Percentiles rank a stretch among this genome's conserved stretches.
Conservation (phyloP, 2,888 invertebrate genomes). For the Graphium colonna region DNA sequence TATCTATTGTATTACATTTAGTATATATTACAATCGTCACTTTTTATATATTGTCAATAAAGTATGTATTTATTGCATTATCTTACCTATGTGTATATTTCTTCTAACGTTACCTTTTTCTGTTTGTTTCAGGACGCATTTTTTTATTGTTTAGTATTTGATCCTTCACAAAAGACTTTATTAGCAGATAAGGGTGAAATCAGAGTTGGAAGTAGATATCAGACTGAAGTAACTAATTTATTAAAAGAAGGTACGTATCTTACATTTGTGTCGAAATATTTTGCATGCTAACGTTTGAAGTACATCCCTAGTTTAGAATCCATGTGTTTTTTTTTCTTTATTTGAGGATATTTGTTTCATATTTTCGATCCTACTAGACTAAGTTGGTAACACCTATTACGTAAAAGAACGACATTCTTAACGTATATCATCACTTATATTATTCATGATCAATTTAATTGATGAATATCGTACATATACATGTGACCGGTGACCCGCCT, state of each 20-base stretch:
- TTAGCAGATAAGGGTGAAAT: constrained; percentile 99
- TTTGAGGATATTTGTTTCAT: background rate
- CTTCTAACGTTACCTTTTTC: constrained; percentile 32
- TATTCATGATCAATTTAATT: too few species aligned
- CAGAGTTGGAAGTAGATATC: constrained; percentile 95
- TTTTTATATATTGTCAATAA: too few species aligned
- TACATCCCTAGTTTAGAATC: constrained; percentile 11
- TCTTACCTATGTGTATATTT: background rate
- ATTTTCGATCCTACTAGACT: too few species aligned
- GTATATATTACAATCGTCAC: too few species aligned
- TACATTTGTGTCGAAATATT: constrained; percentile 18
- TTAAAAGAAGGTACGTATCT: constrained; percentile 84
- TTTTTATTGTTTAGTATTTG: constrained; percentile 99
- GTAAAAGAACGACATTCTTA: background rate
- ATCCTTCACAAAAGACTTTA: constrained; percentile 98
- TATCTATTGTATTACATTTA: too few species aligned
- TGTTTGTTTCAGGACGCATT: constrained; percentile 93
- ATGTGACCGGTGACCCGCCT: too few species aligned
- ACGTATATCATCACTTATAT: too few species aligned
- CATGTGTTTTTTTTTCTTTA: constrained; percentile 1
- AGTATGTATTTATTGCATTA: background rate
- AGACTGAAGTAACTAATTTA: constrained; percentile 94
- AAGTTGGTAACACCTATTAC: background rate
- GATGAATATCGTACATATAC: too few species aligned
- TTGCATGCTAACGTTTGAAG: constrained; percentile 9